Percentiles rank a stretch among this genome's conserved stretches.
These are phyloP conservation scores for Malacoraja senta DNA, from an alignment of 2,797 vertebrate species.

Conservation along the genomic window DNA sequence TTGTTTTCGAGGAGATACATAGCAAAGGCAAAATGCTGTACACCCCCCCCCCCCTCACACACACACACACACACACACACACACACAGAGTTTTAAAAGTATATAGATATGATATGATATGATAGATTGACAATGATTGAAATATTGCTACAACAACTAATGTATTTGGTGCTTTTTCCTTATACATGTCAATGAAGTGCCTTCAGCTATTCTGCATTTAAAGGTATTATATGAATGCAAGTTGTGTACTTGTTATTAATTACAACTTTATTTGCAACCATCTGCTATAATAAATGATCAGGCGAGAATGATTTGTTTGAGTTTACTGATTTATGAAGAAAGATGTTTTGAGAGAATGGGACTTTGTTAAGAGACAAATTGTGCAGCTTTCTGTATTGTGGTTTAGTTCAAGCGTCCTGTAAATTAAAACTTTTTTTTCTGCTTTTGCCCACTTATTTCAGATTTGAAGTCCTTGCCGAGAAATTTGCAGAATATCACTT, in stretches of 20 bases:
- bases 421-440: neutral
- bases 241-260: neutral
- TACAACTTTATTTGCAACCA: neutral
- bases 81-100: too few species aligned
- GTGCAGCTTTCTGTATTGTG: neutral
- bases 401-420: neutral
- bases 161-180: neutral
- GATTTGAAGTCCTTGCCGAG: neutral
- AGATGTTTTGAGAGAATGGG: neutral
- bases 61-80: too few species aligned
- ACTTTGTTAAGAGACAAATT: neutral
- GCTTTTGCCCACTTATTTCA: neutral
- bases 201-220: neutral
- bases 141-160: neutral
- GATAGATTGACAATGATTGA: neutral
- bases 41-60: fast-evolving
- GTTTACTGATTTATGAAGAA: neutral
- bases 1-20: too few species aligned
- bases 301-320: neutral
- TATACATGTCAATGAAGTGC: neutral
- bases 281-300: neutral
- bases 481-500: slow-evolving; percentile 14
- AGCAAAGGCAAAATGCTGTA: too few species aligned
- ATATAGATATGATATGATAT: too few species aligned
- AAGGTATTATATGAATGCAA: neutral